Conservation (phyloP, 2,113 vertebrate genomes). For the Rhineura floridana region DNA sequence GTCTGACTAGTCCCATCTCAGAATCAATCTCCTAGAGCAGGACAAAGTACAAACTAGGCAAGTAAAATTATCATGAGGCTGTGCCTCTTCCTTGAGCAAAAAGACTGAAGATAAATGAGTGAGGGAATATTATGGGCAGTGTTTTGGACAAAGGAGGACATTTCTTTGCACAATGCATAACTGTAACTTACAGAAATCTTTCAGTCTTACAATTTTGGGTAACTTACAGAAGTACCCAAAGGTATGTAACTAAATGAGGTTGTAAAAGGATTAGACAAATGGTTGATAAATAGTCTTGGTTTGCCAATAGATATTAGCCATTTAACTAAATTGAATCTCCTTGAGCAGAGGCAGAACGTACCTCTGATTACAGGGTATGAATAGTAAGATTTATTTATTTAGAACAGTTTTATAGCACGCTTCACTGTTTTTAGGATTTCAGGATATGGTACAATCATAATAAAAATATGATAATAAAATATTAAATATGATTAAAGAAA, state of each 20-base stretch:
- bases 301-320: neutral
- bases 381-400: neutral
- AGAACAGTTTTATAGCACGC: too few species aligned
- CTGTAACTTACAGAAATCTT: neutral
- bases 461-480: too few species aligned
- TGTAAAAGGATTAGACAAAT: neutral
- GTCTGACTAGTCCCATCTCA: neutral
- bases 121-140: neutral
- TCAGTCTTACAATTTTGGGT: too few species aligned
- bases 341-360: neutral
- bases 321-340: neutral
- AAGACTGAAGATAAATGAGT: neutral
- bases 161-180: neutral
- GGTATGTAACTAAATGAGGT: neutral
- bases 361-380: neutral
- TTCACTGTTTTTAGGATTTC: too few species aligned
- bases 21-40: neutral
- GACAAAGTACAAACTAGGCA: neutral
- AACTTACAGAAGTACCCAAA: neutral
- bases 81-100: neutral
- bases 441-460: too few species aligned
- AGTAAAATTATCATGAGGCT: neutral
- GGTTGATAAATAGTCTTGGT: neutral
- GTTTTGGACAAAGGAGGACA: neutral
- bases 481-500: too few species aligned